phyloP scores from a whole-genome alignment of 2,888 invertebrate genomes.

The Euplagia quadripunctaria region DNA sequence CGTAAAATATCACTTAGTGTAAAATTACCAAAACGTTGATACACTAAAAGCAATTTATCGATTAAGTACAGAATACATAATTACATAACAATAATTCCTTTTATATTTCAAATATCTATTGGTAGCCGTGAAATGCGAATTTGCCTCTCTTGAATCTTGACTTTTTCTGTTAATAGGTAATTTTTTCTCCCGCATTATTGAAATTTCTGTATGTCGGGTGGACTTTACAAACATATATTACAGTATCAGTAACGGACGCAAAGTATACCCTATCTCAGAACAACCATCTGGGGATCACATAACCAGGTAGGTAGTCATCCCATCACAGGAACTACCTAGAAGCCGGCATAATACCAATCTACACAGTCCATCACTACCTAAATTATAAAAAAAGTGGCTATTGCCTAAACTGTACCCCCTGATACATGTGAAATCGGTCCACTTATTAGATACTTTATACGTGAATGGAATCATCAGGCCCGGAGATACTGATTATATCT shows the following conservation, averaged over 20 bases:
- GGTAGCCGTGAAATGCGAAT: no score
- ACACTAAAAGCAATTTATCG: neutral
- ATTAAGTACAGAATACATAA: neutral
- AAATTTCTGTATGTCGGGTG: neutral
- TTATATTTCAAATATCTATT: no score
- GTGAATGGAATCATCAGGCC: neutral
- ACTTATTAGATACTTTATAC: neutral
- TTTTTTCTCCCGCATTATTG: neutral
- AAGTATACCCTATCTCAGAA: no score
- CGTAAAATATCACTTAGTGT: no score
- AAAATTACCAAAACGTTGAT: neutral
- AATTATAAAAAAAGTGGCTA: no score
- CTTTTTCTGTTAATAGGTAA: no score
- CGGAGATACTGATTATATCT: neutral
- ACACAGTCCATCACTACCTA: no score
- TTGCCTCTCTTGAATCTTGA: no score
- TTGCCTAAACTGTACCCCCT: no score
- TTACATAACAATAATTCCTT: no score
- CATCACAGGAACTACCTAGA: neutral
- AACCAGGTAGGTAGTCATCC: neutral
- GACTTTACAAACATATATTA: neutral
- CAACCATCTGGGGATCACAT: no score
- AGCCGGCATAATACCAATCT: neutral
- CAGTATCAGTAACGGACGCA: no score
- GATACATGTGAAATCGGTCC: neutral